Evolutionary conservation across 2,113 vertebrate species (phyloP).

Genomic region (Python bivittatus): DNA sequence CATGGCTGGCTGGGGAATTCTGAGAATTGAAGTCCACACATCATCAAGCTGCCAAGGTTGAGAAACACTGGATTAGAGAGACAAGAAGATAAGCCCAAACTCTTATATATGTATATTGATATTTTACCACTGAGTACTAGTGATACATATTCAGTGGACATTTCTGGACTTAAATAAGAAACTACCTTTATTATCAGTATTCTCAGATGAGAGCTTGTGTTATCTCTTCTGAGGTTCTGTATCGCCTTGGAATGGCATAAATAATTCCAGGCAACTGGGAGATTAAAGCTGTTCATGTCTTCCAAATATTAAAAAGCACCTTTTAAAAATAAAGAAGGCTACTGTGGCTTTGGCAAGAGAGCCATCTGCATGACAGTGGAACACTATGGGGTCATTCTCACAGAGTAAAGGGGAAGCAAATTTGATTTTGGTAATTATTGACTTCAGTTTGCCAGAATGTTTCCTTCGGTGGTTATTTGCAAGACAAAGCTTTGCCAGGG

Average conservation of each 20-base stretch:
- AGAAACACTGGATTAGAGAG: too few relatives aligned
- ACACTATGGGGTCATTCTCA: not conserved
- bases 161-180: too few relatives aligned
- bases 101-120: not conserved
- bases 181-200: not conserved
- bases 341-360: not conserved
- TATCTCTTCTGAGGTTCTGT: not conserved
- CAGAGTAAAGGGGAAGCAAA: not conserved
- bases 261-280: not conserved
- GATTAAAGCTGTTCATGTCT: not conserved
- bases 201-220: not conserved
- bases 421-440: not conserved
- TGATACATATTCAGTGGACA: too few relatives aligned
- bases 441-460: not conserved
- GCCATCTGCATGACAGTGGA: not conserved
- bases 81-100: not conserved
- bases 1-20: too few relatives aligned
- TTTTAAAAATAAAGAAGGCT: not conserved
- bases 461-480: not conserved
- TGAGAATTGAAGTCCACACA: too few relatives aligned
- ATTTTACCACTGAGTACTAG: not conserved
- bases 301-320: not conserved
- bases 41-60: too few relatives aligned
- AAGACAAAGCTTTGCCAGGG: not conserved
- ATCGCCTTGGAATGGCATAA: not conserved